Evolutionary conservation across 2,113 vertebrate genomes (phyloP).

Genomic region (Geococcyx californianus): DNA sequence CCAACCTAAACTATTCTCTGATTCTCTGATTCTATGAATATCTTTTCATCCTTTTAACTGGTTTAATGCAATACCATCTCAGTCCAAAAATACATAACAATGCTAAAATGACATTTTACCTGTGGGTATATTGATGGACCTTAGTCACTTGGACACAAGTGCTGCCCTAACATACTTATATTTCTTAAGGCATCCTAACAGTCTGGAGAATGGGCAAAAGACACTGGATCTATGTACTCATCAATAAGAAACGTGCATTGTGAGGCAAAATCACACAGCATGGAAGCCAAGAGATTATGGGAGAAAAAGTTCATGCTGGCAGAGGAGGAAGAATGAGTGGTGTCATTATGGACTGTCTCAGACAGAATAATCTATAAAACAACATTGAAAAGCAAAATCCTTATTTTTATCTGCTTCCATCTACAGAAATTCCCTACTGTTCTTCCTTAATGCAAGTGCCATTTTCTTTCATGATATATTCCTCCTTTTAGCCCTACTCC

Average conservation of each 20-base stretch:
- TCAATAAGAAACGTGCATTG: neutral
- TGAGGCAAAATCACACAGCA: neutral
- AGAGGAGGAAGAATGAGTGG: neutral
- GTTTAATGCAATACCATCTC: neutral
- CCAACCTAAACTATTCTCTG: too few species aligned
- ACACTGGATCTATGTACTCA: neutral
- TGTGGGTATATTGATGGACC: neutral
- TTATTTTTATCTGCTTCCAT: neutral
- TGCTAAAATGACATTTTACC: neutral
- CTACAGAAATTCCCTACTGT: neutral
- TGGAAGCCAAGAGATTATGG: neutral
- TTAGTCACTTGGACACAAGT: neutral
- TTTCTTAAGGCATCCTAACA: neutral
- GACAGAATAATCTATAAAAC: neutral
- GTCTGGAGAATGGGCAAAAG: neutral
- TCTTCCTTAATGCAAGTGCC: constrained; percentile 12
- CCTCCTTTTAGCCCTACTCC: constrained; percentile 25
- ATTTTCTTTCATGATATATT: constrained; percentile 52
- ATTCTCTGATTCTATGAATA: neutral
- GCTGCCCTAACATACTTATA: neutral
- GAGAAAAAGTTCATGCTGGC: neutral
- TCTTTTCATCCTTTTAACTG: neutral
- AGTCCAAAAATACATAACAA: neutral
- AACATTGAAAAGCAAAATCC: neutral
- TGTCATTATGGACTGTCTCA: neutral